phyloP scores from a whole-genome alignment of 2,888 invertebrate species.

The Meiosimyza decipiens region DNA sequence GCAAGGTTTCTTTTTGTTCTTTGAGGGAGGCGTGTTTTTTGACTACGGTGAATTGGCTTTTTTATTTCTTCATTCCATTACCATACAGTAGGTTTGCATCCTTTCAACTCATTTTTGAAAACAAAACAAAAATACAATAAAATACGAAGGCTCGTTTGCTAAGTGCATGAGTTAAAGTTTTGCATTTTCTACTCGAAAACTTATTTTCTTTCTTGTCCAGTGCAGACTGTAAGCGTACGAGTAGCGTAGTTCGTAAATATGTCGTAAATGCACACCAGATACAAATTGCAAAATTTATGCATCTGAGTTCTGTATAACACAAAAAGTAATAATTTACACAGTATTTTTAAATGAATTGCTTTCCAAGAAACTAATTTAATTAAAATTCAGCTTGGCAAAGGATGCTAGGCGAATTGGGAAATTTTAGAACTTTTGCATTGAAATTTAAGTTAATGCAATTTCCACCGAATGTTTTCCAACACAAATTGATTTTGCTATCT shows the following conservation, averaged over 20 bases:
- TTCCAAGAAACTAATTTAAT: constrained; percentile 16
- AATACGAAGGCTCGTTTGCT: constrained; percentile 9
- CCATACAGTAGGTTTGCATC: constrained; percentile 12
- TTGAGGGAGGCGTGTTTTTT: constrained; percentile 16
- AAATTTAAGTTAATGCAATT: too few relatives aligned
- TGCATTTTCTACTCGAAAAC: neutral
- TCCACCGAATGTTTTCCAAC: too few relatives aligned
- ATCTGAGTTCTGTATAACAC: neutral
- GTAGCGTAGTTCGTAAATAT: constrained; percentile 15
- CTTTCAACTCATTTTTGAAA: neutral
- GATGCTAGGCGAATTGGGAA: neutral
- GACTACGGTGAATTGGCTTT: constrained; percentile 16
- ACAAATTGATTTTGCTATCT: too few relatives aligned
- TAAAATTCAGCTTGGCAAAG: neutral
- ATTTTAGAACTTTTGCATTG: too few relatives aligned
- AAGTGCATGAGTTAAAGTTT: constrained; percentile 1
- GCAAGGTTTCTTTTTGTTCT: constrained; percentile 4
- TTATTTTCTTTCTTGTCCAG: neutral
- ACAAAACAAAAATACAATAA: constrained; percentile 1
- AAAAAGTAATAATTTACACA: constrained; percentile 1
- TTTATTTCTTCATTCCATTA: constrained; percentile 5
- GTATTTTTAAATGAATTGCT: constrained; percentile 8
- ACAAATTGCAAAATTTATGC: constrained; percentile 12
- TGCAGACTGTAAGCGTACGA: neutral
- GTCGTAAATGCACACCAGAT: constrained; percentile 13